Evolutionary conservation across 2,888 invertebrate species (phyloP).

Genomic region (Lucinisca nassula): DNA sequence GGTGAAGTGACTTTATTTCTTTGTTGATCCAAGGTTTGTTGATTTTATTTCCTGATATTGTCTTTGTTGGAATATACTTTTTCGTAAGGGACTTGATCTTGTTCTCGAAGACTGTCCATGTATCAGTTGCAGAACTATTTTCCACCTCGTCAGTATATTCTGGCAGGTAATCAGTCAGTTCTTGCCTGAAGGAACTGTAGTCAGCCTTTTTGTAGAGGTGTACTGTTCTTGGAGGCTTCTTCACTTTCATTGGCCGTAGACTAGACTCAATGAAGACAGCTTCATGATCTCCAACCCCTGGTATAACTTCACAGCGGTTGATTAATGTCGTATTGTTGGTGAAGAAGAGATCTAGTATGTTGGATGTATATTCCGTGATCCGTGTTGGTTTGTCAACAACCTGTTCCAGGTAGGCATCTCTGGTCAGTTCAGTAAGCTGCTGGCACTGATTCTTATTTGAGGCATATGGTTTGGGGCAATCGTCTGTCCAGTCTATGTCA

Average conservation of each 20-base stretch:
- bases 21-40: no score
- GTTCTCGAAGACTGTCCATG: no score
- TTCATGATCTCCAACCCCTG: background rate
- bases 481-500: conserved; percentile 36
- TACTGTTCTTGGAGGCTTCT: background rate
- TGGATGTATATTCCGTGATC: background rate
- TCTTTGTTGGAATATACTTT: no score
- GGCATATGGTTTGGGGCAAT: background rate
- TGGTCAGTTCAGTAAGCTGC: no score
- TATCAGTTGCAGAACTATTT: no score
- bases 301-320: background rate
- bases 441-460: no score
- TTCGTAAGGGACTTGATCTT: no score
- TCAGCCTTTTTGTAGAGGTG: conserved; percentile 2
- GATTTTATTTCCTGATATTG: no score
- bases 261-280: background rate
- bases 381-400: background rate
- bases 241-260: background rate
- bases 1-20: no score
- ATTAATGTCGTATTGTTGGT: background rate
- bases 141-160: background rate
- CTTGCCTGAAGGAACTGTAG: background rate
- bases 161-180: background rate
- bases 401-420: no score
- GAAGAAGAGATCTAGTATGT: background rate